Evolutionary conservation across 2,113 vertebrate species (phyloP).

Genomic region (Melanotaenia duboulayi): DNA sequence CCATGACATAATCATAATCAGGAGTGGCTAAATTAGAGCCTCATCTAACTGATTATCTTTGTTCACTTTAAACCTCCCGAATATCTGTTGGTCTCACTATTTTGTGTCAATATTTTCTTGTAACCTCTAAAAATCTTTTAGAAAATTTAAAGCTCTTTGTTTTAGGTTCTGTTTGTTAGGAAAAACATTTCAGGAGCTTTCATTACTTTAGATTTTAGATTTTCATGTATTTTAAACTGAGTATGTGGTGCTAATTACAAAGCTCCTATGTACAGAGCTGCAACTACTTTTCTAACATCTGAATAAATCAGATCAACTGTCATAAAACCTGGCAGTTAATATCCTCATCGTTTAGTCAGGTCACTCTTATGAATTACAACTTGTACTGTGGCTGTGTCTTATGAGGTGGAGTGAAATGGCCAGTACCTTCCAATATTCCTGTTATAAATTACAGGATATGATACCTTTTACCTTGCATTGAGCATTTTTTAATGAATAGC

Average conservation of each 20-base stretch:
- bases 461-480: too few species aligned
- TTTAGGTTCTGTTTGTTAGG: slow-evolving; percentile 1
- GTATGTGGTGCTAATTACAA: neutral
- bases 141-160: slow-evolving; percentile 8
- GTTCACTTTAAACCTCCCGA: neutral
- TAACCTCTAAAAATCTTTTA: neutral
- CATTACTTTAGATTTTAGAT: slow-evolving; percentile 1
- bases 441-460: neutral
- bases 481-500: too few species aligned
- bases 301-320: neutral
- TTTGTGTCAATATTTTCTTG: neutral
- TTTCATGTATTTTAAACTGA: slow-evolving; percentile 23
- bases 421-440: neutral
- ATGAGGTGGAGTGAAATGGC: neutral
- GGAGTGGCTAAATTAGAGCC: slow-evolving; percentile 51
- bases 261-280: neutral
- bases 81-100: neutral
- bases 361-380: neutral
- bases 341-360: neutral
- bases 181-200: neutral
- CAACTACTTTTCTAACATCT: neutral
- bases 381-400: neutral
- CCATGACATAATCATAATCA: slow-evolving; percentile 42
- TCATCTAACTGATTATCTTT: slow-evolving; percentile 59
- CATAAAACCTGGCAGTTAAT: neutral